Evolutionary conservation across 2,888 invertebrate species (phyloP), one percentile per base, ranked within the genome.

Genomic region (Palloptera scutellata): DNA sequence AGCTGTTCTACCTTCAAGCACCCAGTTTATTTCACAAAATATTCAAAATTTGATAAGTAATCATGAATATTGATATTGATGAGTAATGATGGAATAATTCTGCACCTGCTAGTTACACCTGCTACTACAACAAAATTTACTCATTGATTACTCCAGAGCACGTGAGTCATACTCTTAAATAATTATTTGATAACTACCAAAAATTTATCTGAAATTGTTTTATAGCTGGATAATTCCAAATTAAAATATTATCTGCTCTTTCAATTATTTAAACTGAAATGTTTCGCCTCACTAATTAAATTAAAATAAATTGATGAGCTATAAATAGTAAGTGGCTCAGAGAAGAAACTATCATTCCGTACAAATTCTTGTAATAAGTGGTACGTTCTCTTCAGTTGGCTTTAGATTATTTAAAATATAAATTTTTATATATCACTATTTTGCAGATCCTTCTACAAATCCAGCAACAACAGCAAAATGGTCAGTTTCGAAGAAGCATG

Each of bases 401-500:
- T 55, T 55, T 19, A 5, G 11, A 55, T 19, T 17, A 40, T 15
- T 40, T 15, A 2, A 2, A 15, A 19, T 15, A 13, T 6, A 6
- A 42, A 15, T 4, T n/a, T 53, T 54, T 54, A 13, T 17, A 9
- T 62, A 12, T 54, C 4, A 42, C 10, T 19, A 42, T 30, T 19
- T 12, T 41, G 13, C 41, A 70, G 68, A 68, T 64, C 66, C 55
- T 41, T 51, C 45, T 40, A 41, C 48, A 64, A 61, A 52, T 30
- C 59, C 45, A 11, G 13, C 10, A 19, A 30, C 30, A 30, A 30
- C 15, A 69, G 60, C 70, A 78, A 73, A 51, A 76, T 76, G 76
- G 74, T 76, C 88, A 89, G 88, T 93, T 80, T 79, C 68, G 78
- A 79, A 69, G 70, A 80, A 75, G 76, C 78, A 58, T 58, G 71